phyloP scores from a whole-genome alignment of 30 jellyfish, hydroid and myxozoan species.

The Chironex yamaguchii region DNA sequence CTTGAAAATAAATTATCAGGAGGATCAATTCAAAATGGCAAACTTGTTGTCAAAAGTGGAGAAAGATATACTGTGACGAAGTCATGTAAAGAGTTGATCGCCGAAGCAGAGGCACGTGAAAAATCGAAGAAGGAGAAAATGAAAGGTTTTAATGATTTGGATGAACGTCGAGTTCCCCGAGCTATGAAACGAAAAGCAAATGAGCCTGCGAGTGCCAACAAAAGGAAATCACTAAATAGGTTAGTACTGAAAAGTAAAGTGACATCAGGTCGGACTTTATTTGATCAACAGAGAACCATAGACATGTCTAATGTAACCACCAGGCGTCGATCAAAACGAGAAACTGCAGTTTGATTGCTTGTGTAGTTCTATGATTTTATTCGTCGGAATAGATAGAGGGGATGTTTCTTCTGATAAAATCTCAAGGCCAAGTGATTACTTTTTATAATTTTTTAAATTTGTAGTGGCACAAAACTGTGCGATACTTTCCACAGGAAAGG shows the following conservation, averaged over 20 bases:
- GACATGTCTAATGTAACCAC: neutral
- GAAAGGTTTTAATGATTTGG: neutral
- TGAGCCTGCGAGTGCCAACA: neutral
- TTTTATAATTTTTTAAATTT: too few species aligned
- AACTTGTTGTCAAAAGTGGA: neutral
- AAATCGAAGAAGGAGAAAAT: neutral
- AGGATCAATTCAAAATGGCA: neutral
- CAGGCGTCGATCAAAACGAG: neutral
- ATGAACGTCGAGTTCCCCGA: neutral
- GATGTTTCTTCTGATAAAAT: too few species aligned
- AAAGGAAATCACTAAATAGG: neutral
- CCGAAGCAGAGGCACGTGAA: conserved; percentile 84
- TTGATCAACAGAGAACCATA: neutral
- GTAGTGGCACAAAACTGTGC: too few species aligned
- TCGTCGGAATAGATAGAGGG: too few species aligned
- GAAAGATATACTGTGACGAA: neutral
- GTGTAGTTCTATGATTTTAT: too few species aligned
- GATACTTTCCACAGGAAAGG: too few species aligned
- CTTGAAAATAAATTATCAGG: neutral
- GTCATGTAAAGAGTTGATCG: conserved; percentile 45
- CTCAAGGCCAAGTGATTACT: too few species aligned
- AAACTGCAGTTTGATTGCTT: neutral
- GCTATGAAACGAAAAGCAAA: conserved; percentile 68
- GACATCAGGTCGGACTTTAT: neutral
- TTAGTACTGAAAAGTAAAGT: neutral